Evolutionary conservation across 1,140 invertebrate genomes (phyloP).

Genomic region (Camponotus pennsylvanicus): DNA sequence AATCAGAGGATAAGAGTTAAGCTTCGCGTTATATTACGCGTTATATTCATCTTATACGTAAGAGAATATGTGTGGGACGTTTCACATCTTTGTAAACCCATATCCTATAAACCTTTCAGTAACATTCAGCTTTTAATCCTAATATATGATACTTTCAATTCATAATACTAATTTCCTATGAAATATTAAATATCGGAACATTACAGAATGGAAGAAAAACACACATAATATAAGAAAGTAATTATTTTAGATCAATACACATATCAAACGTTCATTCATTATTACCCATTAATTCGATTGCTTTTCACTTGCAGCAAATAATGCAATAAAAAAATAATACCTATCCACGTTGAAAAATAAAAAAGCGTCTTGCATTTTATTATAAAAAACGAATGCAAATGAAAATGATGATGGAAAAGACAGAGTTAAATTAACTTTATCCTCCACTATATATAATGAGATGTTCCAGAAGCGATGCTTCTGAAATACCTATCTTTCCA

Average conservation of each 20-base stretch:
- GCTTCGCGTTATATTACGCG: background rate
- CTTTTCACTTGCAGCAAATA: background rate
- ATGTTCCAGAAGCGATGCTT: slow-evolving; percentile 7
- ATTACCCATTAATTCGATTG: slow-evolving; percentile 6
- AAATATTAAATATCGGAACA: background rate
- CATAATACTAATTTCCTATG: background rate
- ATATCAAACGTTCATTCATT: background rate
- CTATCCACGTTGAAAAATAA: background rate
- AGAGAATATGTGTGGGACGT: slow-evolving; percentile 1
- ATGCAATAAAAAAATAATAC: slow-evolving; percentile 1
- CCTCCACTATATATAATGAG: background rate
- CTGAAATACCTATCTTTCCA: background rate
- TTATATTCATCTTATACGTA: background rate
- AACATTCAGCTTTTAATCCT: slow-evolving; percentile 17
- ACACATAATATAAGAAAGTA: background rate
- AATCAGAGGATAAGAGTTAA: slow-evolving; percentile 17
- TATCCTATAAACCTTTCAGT: background rate
- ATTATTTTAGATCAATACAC: background rate
- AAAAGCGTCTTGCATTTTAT: background rate
- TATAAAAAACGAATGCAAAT: slow-evolving; percentile 7
- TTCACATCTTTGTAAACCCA: background rate
- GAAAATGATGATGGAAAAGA: slow-evolving; percentile 12
- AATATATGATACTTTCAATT: background rate
- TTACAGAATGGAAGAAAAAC: background rate
- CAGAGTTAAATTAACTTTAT: slow-evolving; percentile 2